These are phyloP conservation scores for Daktulosphaira vitifoliae DNA, from an alignment of 1,140 invertebrate species.

Conservation along the genomic window DNA sequence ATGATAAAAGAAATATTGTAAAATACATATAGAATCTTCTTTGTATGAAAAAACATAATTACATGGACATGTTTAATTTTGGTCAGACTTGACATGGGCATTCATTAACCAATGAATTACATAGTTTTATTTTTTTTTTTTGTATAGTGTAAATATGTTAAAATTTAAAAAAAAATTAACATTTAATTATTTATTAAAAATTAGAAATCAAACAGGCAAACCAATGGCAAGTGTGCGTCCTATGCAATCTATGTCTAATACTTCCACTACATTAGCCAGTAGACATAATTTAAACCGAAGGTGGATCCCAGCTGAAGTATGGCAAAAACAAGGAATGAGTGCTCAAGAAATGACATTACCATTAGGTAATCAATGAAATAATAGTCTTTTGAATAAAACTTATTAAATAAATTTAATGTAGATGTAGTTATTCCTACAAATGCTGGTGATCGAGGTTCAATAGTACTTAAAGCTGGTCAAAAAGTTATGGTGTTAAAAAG, in stretches of 20 bases:
- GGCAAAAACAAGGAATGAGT: conserved; percentile 85
- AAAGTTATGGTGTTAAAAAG: conserved; percentile 89
- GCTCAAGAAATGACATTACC: conserved; percentile 89
- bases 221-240: conserved; percentile 51
- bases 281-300: conserved; percentile 43
- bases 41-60: no score
- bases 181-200: no score
- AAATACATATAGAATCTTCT: no score
- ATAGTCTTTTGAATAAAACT: neutral
- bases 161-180: no score
- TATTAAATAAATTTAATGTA: conserved; percentile 41
- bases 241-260: conserved; percentile 45
- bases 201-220: conserved; percentile 42
- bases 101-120: no score
- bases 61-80: no score
- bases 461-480: conserved; percentile 82
- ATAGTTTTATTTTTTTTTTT: no score
- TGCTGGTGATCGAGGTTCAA: conserved; percentile 70
- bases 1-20: no score
- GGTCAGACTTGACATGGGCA: no score
- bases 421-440: conserved; percentile 91
- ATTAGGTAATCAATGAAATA: conserved; percentile 49
- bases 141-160: no score
- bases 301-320: conserved; percentile 79
- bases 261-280: conserved; percentile 33